Conservation (phyloP, 1,140 invertebrate genomes). For the Aphis gossypii region DNA sequence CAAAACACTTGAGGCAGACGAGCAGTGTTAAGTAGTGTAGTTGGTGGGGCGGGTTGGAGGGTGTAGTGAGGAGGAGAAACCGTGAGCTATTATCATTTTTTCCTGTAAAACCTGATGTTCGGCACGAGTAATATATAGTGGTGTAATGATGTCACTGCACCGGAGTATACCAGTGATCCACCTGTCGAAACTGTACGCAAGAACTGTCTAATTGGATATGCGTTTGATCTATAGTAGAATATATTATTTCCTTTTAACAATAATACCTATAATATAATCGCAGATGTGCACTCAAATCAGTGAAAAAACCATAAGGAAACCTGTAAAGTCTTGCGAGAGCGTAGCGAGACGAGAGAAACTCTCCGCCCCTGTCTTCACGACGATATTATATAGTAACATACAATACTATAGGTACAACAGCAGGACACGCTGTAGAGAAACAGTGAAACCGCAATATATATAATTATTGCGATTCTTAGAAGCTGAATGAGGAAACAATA, state of each 20-base stretch:
- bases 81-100: constrained; percentile 9
- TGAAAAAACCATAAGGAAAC: not conserved
- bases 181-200: not conserved
- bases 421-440: not conserved
- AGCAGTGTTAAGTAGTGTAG: not conserved
- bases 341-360: not conserved
- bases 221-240: not conserved
- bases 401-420: not conserved
- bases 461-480: not conserved
- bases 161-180: not conserved
- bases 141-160: constrained; percentile 23
- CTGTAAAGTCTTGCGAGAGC: not conserved
- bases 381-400: too few species aligned
- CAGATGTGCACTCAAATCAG: not conserved
- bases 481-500: not conserved
- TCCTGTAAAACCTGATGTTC: constrained; percentile 13
- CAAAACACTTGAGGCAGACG: not conserved
- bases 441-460: not conserved
- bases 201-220: not conserved
- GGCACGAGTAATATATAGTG: not conserved
- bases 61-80: not conserved
- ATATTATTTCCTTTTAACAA: not conserved
- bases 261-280: not conserved
- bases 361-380: not conserved
- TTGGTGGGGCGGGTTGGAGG: too few species aligned